A percentile compares a stretch with the other conserved stretches of the same genome.
Conservation (phyloP, 2,797 vertebrate genomes). For the Gymnoscopelus microlampas region DNA sequence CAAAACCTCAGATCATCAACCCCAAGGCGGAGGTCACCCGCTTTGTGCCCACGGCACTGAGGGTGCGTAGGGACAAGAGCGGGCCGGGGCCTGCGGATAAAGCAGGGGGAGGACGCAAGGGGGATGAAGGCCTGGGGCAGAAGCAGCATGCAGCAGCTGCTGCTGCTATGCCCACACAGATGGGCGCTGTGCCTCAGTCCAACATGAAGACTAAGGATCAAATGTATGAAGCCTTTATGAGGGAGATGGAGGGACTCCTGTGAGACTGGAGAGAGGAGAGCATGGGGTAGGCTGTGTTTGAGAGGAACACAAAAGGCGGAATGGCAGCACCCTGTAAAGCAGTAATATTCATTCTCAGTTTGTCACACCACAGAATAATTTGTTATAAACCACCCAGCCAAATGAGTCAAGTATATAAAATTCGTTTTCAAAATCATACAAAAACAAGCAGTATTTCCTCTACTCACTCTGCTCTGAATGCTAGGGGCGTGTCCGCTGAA, state of each 20-base stretch:
- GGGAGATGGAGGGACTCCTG: conserved; percentile 98
- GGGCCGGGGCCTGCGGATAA: conserved; percentile 68
- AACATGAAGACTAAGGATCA: conserved; percentile 98
- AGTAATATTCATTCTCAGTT: too few relatives aligned
- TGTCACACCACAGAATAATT: too few relatives aligned
- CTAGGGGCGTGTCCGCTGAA: too few relatives aligned
- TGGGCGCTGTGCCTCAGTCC: conserved; percentile 80
- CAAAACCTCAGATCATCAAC: conserved; percentile 98
- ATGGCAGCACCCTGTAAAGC: too few relatives aligned
- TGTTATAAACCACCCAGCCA: too few relatives aligned
- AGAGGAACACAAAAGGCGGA: too few relatives aligned
- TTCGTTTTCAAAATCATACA: too few relatives aligned
- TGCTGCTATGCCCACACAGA: conserved; percentile 55
- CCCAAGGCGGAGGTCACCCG: conserved; percentile 96
- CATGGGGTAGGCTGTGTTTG: not conserved
- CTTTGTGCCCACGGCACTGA: conserved; percentile 93
- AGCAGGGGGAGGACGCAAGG: conserved; percentile 53
- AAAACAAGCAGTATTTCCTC: too few relatives aligned
- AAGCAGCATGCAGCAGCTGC: conserved; percentile 73
- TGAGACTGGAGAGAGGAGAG: conserved; percentile 54
- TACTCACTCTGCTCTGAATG: too few relatives aligned
- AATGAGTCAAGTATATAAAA: too few relatives aligned
- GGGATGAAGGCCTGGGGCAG: conserved; percentile 64
- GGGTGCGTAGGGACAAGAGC: conserved; percentile 89
- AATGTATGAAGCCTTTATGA: conserved; percentile 98